These are phyloP conservation scores for Dendrolimus kikuchii DNA, from an alignment of 1,140 invertebrate genomes.

Conservation along the genomic window DNA sequence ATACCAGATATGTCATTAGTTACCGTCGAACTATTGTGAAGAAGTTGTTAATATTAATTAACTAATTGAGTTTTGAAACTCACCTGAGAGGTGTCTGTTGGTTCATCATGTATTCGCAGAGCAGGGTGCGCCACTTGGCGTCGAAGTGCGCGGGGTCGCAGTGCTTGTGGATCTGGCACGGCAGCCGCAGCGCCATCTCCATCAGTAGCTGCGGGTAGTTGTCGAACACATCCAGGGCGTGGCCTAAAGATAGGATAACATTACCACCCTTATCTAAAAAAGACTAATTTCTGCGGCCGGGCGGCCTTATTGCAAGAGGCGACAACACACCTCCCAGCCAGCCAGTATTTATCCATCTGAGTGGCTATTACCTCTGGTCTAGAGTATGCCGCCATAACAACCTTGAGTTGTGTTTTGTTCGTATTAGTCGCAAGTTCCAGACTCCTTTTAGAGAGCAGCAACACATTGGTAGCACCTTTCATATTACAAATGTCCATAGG, in stretches of 20 bases:
- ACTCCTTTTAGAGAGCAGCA: too few relatives aligned
- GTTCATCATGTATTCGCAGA: conserved; percentile 98
- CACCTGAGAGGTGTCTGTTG: conserved; percentile 82
- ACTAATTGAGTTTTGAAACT: not conserved
- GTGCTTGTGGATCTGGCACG: conserved; percentile 93
- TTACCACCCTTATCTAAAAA: not conserved
- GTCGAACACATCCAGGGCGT: conserved; percentile 94
- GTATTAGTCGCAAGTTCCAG: too few relatives aligned
- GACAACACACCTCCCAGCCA: too few relatives aligned
- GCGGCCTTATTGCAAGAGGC: too few relatives aligned
- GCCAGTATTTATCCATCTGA: too few relatives aligned
- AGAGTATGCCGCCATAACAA: too few relatives aligned
- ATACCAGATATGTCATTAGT: too few relatives aligned
- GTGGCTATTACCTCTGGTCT: too few relatives aligned
- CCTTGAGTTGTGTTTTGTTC: too few relatives aligned
- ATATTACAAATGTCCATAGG: too few relatives aligned
- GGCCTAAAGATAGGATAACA: conserved; percentile 62
- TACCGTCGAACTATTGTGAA: not conserved
- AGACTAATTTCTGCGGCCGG: not conserved
- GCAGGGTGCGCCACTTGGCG: conserved; percentile 85
- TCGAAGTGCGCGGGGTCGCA: conserved; percentile 81
- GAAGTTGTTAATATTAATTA: not conserved
- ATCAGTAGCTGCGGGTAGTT: conserved; percentile 94
- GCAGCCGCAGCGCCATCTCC: conserved; percentile 94
- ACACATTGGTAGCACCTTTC: too few relatives aligned